Evolutionary conservation across 2,797 vertebrate genomes (phyloP), one percentile per base, ranked within the genome.

Genomic region (Pseudomugil gertrudae): DNA sequence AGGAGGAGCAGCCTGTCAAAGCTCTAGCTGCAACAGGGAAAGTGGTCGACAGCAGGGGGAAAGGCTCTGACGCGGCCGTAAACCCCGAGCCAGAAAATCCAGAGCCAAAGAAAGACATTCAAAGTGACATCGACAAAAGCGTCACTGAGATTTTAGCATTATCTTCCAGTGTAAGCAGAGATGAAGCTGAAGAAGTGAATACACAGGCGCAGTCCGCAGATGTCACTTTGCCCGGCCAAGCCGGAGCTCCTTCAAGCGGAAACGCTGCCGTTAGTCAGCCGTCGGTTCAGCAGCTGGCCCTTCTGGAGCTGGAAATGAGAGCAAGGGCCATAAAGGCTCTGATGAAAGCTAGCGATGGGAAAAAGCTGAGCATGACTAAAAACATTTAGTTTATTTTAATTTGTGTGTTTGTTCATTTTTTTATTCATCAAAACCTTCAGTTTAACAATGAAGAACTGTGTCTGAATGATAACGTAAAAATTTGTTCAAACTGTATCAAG

Each of bases 261-360:
- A 9, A 68, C 0, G 58, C 92, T 3, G 90, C 91, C 29, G 88
- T 91, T 0, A 78, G 94, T 75, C 95, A 95, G 58, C 97, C 98
- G 0, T 99, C 97, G 0, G 93, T 96, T 33, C 97, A 98, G 78
- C 98, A 99, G 68, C 93, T 99, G 84, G 97, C 98, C 79, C 95
- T 99, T 8, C 93, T 99, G 52, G 98, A 99, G 88, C 81, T 99
- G 1, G 98, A 99, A 78, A 99, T 99, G 98, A 96, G 98, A 67
- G 97, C 97, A 0, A 92, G 97, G 73, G 98, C 98, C 47, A 99
- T 99, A 83, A 99, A 99, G 79, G 98, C 97, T 24, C 90, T 99
- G 10, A 99, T 99, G 98, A 99, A 98, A 89, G 98, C 98, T 70
- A 94, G 95, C 4, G 94, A 96, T 60, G 88, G 90, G 9, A 97